These are phyloP conservation scores for Venturia canescens DNA, from an alignment of 1,140 invertebrate species.

Conservation along the genomic window DNA sequence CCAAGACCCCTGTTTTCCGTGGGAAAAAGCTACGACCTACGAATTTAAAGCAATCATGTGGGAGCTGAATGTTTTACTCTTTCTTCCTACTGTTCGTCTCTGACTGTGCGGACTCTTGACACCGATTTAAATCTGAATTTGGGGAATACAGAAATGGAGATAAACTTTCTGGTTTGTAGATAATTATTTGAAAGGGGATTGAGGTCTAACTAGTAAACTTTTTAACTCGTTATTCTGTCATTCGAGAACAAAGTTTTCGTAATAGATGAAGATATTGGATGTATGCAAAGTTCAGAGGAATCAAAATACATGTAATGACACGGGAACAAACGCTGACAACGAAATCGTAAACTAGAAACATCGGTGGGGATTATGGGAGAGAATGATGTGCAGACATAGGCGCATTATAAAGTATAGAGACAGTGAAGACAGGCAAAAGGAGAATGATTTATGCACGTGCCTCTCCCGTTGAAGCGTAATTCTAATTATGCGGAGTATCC, in stretches of 20 bases:
- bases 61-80: too few relatives aligned
- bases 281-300: neutral
- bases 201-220: neutral
- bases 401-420: neutral
- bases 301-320: neutral
- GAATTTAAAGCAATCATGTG: too few relatives aligned
- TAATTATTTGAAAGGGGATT: too few relatives aligned
- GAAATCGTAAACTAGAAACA: neutral
- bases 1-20: too few relatives aligned
- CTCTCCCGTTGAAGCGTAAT: slow-evolving; percentile 63
- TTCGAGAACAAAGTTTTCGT: neutral
- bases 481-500: slow-evolving; percentile 72
- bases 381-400: neutral
- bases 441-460: slow-evolving; percentile 62
- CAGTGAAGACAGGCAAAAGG: slow-evolving; percentile 44
- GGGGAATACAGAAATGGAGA: too few relatives aligned
- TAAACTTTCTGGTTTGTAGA: too few relatives aligned
- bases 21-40: too few relatives aligned
- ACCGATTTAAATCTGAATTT: too few relatives aligned
- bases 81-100: too few relatives aligned
- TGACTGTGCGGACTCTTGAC: too few relatives aligned
- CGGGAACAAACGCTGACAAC: neutral
- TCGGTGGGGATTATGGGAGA: neutral
- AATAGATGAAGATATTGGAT: neutral
- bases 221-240: neutral